Conservation (phyloP, 2,113 vertebrate genomes). For the Sitta europaea region DNA sequence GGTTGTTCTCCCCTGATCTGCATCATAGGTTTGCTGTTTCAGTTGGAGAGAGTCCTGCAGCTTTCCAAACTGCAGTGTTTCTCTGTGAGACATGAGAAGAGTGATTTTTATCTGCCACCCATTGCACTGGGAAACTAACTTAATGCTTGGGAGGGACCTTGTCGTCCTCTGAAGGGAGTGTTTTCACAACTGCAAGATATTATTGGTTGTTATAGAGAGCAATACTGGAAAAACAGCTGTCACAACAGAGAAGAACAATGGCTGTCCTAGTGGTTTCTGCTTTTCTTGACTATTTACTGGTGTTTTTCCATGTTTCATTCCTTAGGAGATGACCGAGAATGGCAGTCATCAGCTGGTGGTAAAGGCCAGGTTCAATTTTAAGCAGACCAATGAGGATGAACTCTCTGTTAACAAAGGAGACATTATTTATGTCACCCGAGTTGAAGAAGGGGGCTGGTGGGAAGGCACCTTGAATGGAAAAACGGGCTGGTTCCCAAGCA, state of each 20-base stretch:
- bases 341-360: slow-evolving; percentile 86
- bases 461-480: slow-evolving; percentile 89
- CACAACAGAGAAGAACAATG: slow-evolving; percentile 20
- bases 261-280: neutral
- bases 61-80: neutral
- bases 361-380: slow-evolving; percentile 97
- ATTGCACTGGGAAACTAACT: neutral
- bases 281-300: neutral
- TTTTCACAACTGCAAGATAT: neutral
- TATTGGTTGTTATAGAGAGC: neutral
- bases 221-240: slow-evolving; percentile 39
- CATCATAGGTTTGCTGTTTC: neutral
- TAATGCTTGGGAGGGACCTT: neutral
- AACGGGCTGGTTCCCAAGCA: slow-evolving; percentile 98
- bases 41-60: accelerated
- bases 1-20: neutral
- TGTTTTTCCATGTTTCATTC: slow-evolving; percentile 1
- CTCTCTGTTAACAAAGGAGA: slow-evolving; percentile 95
- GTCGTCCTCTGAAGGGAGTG: neutral
- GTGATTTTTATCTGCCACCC: neutral
- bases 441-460: slow-evolving; percentile 99
- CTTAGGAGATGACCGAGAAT: slow-evolving; percentile 96
- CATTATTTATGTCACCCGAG: slow-evolving; percentile 89
- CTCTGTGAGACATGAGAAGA: neutral
- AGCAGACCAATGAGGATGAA: slow-evolving; percentile 98